Evolutionary conservation across 2,113 vertebrate species (phyloP), one percentile per base, ranked within the genome.

Genomic region (Vanacampus margaritifer): DNA sequence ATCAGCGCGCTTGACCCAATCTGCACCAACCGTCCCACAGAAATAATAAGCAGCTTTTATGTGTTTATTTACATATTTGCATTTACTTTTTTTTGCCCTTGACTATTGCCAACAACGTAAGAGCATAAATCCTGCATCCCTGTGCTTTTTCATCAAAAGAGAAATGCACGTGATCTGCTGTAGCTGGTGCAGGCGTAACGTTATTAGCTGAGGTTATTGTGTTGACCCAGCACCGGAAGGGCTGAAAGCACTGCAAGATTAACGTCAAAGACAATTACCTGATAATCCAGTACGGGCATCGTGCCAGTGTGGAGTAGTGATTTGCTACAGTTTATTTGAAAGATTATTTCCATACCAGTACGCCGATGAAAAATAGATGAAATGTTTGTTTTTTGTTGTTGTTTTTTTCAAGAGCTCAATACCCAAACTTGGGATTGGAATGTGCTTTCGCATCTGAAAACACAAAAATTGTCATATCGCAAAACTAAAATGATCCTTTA

Each of bases 201-300:
- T 41, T 23, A 39, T 61, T 61, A 61, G 36, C 59, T 61, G 36
- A 61, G 59, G 59, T 41, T 24, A 17, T 61, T 61, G 36, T 61
- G 59, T 61, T 61, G 59, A 39, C 59, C 59, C 59, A 41, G 59
- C 21, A 41, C 35, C 21, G 37, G 35, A 39, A 61, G 59, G 13
- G 21, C 21, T 24, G 59, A 61, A 61, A 41, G 35, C 59, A 14
- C 36, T 8, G 36, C 59, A 61, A 61, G 36, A 61, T 41, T 39
- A 41, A 61, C 21, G 59, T 61, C 59, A 61, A 61, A 61, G 59
- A 61, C 59, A 39, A 61, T 61, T 61, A 61, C 59, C 59, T 61
- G 36, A 23, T 61, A 39, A 61, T 61, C 21, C n/a, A 61, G 35
- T 41, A 14, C 3, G 36, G 59, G 36, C 59, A 24, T 61, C 2